These are phyloP conservation scores for Crenuchus spilurus DNA, from an alignment of 2,797 vertebrate genomes.

Conservation along the genomic window DNA sequence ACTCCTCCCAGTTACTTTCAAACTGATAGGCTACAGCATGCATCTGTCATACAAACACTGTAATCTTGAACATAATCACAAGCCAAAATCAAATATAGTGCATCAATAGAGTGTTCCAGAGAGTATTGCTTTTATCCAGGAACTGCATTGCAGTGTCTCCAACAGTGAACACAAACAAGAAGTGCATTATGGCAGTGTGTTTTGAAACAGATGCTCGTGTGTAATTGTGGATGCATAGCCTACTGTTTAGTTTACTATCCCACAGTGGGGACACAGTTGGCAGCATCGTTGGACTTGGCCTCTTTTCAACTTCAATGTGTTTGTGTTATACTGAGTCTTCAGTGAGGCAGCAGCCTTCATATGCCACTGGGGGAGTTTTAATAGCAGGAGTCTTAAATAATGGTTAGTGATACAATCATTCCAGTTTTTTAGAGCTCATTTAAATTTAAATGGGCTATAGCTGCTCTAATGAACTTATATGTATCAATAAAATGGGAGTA, in stretches of 20 bases:
- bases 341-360: neutral
- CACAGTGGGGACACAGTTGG: constrained; percentile 6
- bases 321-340: neutral
- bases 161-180: neutral
- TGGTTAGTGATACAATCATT: neutral
- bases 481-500: neutral
- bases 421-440: neutral
- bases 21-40: neutral
- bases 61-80: neutral
- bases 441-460: constrained; percentile 17
- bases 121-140: neutral
- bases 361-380: neutral
- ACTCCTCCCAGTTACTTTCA: neutral
- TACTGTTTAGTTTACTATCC: neutral
- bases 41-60: neutral
- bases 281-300: neutral
- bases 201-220: constrained; percentile 40
- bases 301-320: neutral
- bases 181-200: constrained; percentile 5
- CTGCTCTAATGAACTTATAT: constrained; percentile 3
- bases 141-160: neutral
- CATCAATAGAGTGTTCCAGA: too few relatives aligned
- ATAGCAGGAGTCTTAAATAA: constrained; percentile 13
- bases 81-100: neutral
- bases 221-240: constrained; percentile 26